Percentiles rank a stretch among this genome's conserved stretches.
These are phyloP conservation scores for Casuarius casuarius DNA, from an alignment of 2,113 vertebrate species.

Conservation along the genomic window DNA sequence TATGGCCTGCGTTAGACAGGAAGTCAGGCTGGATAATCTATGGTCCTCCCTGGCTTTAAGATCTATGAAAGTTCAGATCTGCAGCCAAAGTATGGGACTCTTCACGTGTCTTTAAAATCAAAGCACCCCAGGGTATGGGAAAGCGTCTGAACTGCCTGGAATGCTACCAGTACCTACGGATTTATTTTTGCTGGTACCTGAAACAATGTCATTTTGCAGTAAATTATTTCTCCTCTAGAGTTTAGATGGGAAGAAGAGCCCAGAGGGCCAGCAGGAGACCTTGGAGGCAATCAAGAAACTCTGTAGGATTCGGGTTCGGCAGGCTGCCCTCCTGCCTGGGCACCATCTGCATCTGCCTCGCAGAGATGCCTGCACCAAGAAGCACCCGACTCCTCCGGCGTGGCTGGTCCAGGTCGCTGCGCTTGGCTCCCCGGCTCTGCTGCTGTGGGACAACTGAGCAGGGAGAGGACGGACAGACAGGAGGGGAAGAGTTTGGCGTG, in stretches of 20 bases:
- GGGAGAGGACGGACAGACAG: neutral
- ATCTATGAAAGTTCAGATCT: slow-evolving; percentile 49
- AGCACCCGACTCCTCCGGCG: neutral
- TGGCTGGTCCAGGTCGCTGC: neutral
- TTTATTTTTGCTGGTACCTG: neutral
- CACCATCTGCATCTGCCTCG: rapidly evolving
- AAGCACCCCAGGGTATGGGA: neutral
- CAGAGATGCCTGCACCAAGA: neutral
- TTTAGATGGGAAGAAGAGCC: neutral
- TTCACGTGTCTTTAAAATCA: neutral
- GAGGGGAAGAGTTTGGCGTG: neutral
- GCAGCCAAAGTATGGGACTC: slow-evolving; percentile 38
- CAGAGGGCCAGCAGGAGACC: neutral
- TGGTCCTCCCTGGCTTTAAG: slow-evolving; percentile 18
- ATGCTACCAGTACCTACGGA: neutral
- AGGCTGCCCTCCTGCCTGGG: rapidly evolving
- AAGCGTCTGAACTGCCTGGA: neutral
- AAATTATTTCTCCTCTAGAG: neutral
- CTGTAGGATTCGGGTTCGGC: neutral
- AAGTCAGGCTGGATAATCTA: slow-evolving; percentile 65
- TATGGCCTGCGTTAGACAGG: slow-evolving; percentile 50
- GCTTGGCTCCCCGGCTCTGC: neutral
- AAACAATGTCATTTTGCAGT: neutral
- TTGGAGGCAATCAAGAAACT: neutral
- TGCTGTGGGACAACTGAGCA: rapidly evolving